Evolutionary conservation across 2,113 vertebrate genomes (phyloP).

Genomic region (Psephotus haematonotus): DNA sequence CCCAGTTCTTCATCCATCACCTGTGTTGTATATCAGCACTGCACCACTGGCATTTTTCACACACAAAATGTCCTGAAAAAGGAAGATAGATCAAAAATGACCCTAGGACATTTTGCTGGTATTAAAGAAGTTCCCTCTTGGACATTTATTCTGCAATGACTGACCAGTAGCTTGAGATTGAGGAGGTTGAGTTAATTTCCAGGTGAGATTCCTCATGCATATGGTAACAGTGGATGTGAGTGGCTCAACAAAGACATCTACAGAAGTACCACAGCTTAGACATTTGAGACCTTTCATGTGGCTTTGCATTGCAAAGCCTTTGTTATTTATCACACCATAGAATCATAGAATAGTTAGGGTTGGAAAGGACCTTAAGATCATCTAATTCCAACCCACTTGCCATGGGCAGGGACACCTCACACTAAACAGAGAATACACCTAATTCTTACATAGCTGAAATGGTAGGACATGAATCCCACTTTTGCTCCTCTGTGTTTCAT

Average conservation of each 20-base stretch:
- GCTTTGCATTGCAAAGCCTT: background rate
- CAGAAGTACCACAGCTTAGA: background rate
- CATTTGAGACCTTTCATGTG: background rate
- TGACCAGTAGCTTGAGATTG: background rate
- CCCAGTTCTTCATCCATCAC: background rate
- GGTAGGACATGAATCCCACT: background rate
- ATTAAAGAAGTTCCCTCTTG: background rate
- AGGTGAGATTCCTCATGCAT: background rate
- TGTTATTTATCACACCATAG: background rate
- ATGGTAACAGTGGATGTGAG: background rate
- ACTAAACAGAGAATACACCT: background rate
- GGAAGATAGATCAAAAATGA: background rate
- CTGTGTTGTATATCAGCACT: background rate
- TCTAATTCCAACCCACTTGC: too few species aligned
- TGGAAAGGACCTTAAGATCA: too few species aligned
- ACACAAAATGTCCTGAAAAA: background rate
- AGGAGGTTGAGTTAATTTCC: background rate
- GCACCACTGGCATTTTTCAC: fast-evolving
- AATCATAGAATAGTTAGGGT: too few species aligned
- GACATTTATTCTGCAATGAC: background rate
- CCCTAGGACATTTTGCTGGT: background rate
- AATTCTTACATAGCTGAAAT: background rate
- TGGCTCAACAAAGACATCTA: background rate
- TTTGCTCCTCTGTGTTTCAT: background rate
- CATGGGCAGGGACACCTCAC: too few species aligned